Evolutionary conservation across 2,113 vertebrate genomes (phyloP), one percentile per base, ranked within the genome.

Genomic region (Casuarius casuarius): DNA sequence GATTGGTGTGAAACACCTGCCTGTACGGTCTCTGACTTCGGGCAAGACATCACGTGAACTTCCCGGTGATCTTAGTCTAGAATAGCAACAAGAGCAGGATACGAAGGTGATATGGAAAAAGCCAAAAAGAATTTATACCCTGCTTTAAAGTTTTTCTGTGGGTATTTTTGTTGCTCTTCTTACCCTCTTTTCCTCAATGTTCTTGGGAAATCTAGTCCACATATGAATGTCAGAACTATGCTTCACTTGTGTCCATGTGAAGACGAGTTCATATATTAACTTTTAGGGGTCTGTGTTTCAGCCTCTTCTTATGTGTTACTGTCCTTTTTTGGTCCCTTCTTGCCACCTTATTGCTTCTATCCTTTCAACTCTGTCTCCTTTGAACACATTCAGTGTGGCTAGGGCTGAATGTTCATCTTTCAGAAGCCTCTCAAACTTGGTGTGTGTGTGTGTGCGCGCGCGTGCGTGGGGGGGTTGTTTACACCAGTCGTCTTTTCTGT

Each of bases 1-100:
- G 79, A 92, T 95, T 95, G 84, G 96, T 95, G 89, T 92, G 95
- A 84, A 97, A 58, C 92, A 87, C 89, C 71, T 87, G 90, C 89
- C 87, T 91, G 75, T 78, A 22, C 79, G 94, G 84, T 74, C 81
- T 94, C 92, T 94, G 87, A 85, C 85, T 95, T 51, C 67, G 84
- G 85, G 92, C 80, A 84, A 3, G 65, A 26, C 75, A 76, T 44
- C 84, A 8, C 84, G 66, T 94, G 94, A 95, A 83, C 89, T 95
- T 96, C 87, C 56, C 58, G 29, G 76, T 59, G 56, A 89, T 94
- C 87, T 93, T 72, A 0, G 3, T 68, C 95, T 83, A 81, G 89
- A 95, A 72, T 81, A 95, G 87, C 82, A 94, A 84, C 82, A 80
- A 95, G 93, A 95, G 42, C 68, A 58, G 84, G 68, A 40, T 74